Base-by-base conservation (phyloP, 2,888 invertebrate species). In the Unio delphinus region DNA sequence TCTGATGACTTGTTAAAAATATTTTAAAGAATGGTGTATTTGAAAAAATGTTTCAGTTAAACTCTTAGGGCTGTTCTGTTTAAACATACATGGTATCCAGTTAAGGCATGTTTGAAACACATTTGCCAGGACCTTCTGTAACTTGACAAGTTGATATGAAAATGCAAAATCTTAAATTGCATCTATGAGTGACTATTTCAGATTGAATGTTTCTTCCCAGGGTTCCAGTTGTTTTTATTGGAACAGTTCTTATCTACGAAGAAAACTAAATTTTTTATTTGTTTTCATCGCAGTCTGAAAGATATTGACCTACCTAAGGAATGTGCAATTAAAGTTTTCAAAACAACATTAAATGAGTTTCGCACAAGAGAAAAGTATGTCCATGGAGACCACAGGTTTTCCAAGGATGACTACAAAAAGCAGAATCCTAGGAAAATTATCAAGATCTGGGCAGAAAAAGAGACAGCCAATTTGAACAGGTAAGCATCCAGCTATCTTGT, bases 391-490 rank as follows among this genome's bases (percentile, higher is more conserved):
- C 91, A 91, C 79, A 90, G 93, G n/a, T 92, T 93, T 86, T 80
- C 86, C 15, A 92, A 91, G 80, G 92, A 92, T 78, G 90, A 91
- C 58, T 91, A 91, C 82, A 90, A 91, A 60, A 92, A 91, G 78
- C 90, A 90, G 78, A 92, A 92, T 82, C 91, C 92, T 0, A 84
- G 92, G 59, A 92, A 92, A 81, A 90, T 92, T 64, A 91, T 93
- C 79, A 90, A 91, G 77, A 87, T 92, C 69, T 93, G 93, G 93
- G 92, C 93, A 0, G 92, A 93, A 85, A 92, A 93, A 83, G 93
- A 93, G 85, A 90, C 91, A 83, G 90, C 92, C 78, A 93, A 93
- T 82, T 86, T 93, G 34, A 89, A 88, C 60, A 89, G 92, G 91
- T 90, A 70, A 61, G 20, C 7, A 58, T 55, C 7, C 20, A 34